Percentiles rank a stretch among this genome's conserved stretches.
These are phyloP conservation scores for Rotaria socialis DNA, from an alignment of 2,888 invertebrate genomes.

Conservation along the genomic window DNA sequence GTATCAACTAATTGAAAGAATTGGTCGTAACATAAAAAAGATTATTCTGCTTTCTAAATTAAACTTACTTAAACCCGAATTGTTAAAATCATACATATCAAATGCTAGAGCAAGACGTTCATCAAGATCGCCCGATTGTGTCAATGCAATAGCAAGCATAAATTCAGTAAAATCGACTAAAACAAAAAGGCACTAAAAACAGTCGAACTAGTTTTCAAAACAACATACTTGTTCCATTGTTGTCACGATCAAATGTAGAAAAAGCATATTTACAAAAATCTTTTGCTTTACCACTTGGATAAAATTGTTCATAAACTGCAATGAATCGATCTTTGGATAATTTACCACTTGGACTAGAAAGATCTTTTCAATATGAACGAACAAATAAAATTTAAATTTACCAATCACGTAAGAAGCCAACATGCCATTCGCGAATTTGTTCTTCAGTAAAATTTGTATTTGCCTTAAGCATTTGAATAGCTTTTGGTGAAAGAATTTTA, in stretches of 20 bases:
- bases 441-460: constrained; percentile 26
- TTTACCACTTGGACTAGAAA: constrained; percentile 10
- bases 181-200: not conserved
- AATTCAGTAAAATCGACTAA: constrained; percentile 33
- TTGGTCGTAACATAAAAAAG: too few species aligned
- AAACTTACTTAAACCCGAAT: not conserved
- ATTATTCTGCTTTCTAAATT: not conserved
- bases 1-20: not conserved
- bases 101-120: constrained; percentile 28
- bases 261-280: constrained; percentile 36
- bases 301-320: constrained; percentile 15
- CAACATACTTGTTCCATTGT: not conserved
- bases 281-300: constrained; percentile 34
- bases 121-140: constrained; percentile 36
- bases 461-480: constrained; percentile 20
- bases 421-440: constrained; percentile 35
- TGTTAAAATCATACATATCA: constrained; percentile 34
- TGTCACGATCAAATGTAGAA: constrained; percentile 29
- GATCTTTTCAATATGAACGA: not conserved
- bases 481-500: constrained; percentile 30
- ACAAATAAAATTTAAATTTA: not conserved
- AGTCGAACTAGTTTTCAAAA: too few species aligned
- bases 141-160: constrained; percentile 30
- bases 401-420: constrained; percentile 26
- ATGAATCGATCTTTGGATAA: constrained; percentile 3